phyloP scores from a whole-genome alignment of 2,888 invertebrate species.

The Empis stercorea region DNA sequence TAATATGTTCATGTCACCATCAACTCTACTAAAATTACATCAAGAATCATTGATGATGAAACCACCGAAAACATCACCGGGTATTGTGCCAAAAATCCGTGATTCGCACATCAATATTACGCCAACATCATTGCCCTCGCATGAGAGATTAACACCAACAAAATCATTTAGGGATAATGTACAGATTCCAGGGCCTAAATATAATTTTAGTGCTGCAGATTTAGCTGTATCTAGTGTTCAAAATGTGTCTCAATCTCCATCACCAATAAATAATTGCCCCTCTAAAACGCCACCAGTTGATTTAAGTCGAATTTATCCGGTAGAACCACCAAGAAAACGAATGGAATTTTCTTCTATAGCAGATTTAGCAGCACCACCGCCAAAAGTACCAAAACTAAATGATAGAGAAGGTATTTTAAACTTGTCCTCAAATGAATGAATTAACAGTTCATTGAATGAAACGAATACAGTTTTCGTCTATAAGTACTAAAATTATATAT shows the following conservation, averaged over 20 bases:
- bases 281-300: conserved; percentile 32
- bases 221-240: conserved; percentile 36
- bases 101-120: conserved; percentile 21
- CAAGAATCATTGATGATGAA: conserved; percentile 42
- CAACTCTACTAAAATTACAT: conserved; percentile 55
- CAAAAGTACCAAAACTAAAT: conserved; percentile 47
- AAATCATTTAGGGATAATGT: conserved; percentile 21
- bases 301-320: conserved; percentile 30
- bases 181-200: conserved; percentile 20
- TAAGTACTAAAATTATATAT: too few species aligned
- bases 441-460: too few species aligned
- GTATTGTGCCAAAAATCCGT: neutral
- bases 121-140: conserved; percentile 28
- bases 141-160: conserved; percentile 32
- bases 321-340: conserved; percentile 31
- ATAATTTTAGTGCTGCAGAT: conserved; percentile 36
- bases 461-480: too few species aligned
- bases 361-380: conserved; percentile 39
- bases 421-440: conserved; percentile 30
- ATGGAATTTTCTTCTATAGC: conserved; percentile 37
- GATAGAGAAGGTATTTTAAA: conserved; percentile 37
- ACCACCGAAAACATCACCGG: conserved; percentile 34
- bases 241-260: conserved; percentile 28
- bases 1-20: conserved; percentile 66
- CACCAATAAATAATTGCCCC: conserved; percentile 30